Evolutionary conservation across 2,888 invertebrate species (phyloP).

Genomic region (Trichopoda pennipes): DNA sequence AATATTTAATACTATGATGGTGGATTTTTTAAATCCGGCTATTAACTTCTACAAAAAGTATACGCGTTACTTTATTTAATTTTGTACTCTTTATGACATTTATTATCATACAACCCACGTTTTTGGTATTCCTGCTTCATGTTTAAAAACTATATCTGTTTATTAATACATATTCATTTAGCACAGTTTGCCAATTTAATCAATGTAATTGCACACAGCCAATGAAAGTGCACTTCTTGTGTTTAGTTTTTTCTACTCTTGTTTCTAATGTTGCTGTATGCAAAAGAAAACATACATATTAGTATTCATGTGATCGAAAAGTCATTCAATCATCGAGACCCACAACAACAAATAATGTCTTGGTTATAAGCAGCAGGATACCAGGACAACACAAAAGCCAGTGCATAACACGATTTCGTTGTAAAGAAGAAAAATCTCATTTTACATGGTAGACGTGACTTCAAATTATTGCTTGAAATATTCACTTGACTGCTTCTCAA

Average conservation of each 20-base stretch:
- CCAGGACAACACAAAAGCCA: slow-evolving; percentile 1
- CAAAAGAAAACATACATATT: not conserved
- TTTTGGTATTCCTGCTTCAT: not conserved
- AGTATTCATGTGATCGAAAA: slow-evolving; percentile 45
- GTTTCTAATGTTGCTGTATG: not conserved
- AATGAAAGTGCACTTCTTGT: slow-evolving; percentile 24
- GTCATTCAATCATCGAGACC: slow-evolving; percentile 57
- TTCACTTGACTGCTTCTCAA: slow-evolving; percentile 67
- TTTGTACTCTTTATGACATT: too few relatives aligned
- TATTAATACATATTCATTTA: slow-evolving; percentile 51
- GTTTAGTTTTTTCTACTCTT: not conserved
- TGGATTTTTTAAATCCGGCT: too few relatives aligned
- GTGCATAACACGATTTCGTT: slow-evolving; percentile 3
- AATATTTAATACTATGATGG: too few relatives aligned
- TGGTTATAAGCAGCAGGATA: slow-evolving; percentile 26
- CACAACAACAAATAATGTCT: slow-evolving; percentile 22
- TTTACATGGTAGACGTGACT: slow-evolving; percentile 68
- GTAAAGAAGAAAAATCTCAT: slow-evolving; percentile 46
- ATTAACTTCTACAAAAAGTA: too few relatives aligned
- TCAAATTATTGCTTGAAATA: slow-evolving; percentile 67
- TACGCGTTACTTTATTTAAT: too few relatives aligned
- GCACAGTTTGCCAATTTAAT: slow-evolving; percentile 63
- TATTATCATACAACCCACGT: slow-evolving; percentile 1
- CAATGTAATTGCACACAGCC: slow-evolving; percentile 64
- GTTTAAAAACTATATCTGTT: slow-evolving; percentile 25